These are phyloP conservation scores for Oncopeltus fasciatus DNA, from an alignment of 1,140 invertebrate genomes.

Conservation along the genomic window DNA sequence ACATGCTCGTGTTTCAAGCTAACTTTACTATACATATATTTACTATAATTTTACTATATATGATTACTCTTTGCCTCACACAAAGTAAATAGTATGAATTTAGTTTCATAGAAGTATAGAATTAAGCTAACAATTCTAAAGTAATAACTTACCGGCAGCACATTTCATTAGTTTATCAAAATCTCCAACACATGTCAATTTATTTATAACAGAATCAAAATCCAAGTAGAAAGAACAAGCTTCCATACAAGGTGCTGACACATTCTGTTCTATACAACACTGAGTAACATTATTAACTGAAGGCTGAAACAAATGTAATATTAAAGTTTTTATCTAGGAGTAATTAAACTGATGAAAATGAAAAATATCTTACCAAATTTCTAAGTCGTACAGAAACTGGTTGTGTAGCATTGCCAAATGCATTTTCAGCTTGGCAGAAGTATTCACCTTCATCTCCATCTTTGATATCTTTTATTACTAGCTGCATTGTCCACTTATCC, in stretches of 20 bases:
- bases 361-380: conserved; percentile 30
- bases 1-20: no score
- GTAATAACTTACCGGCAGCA: conserved; percentile 42
- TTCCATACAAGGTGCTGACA: conserved; percentile 53
- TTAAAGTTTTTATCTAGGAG: no score
- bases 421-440: conserved; percentile 67
- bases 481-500: conserved; percentile 51
- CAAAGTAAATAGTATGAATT: no score
- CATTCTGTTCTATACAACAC: conserved; percentile 61
- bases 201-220: conserved; percentile 61
- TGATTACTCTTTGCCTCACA: no score
- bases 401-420: conserved; percentile 51
- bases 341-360: no score
- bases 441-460: conserved; percentile 59
- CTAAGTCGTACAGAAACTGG: conserved; percentile 54
- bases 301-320: conserved; percentile 27
- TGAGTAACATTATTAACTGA: conserved; percentile 51
- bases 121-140: no score
- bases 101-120: no score
- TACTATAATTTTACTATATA: no score
- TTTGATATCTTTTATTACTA: conserved; percentile 52
- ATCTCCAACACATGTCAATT: conserved; percentile 60
- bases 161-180: conserved; percentile 75
- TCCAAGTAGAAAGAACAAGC: conserved; percentile 67
- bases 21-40: no score